Percentiles rank a stretch among this genome's conserved stretches.
Conservation (phyloP, 2,888 invertebrate genomes). For the Caenorhabditis sp. region DNA sequence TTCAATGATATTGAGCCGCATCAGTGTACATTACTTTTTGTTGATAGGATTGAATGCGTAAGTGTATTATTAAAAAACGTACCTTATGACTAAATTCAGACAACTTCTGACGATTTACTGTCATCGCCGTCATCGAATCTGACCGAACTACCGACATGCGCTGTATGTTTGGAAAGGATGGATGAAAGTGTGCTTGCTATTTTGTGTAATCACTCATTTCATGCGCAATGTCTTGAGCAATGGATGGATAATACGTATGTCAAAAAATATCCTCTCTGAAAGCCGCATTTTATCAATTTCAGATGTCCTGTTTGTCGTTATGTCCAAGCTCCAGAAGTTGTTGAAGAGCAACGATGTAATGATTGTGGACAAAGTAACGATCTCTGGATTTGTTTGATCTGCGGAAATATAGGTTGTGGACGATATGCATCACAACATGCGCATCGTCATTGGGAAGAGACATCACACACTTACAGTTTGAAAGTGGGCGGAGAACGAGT, state of each 20-base stretch:
- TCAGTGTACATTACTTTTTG: slow-evolving; percentile 92
- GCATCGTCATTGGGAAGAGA: slow-evolving; percentile 90
- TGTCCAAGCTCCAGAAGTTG: slow-evolving; percentile 84
- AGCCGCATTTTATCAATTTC: too few relatives aligned
- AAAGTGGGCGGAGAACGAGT: slow-evolving; percentile 84
- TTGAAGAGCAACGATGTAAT: slow-evolving; percentile 76
- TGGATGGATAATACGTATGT: slow-evolving; percentile 86
- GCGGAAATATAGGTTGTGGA: slow-evolving; percentile 97
- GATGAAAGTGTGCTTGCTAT: slow-evolving; percentile 96
- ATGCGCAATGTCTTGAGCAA: slow-evolving; percentile 90
- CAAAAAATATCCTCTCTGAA: too few relatives aligned
- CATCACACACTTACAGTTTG: slow-evolving; percentile 95
- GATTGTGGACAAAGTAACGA: slow-evolving; percentile 78
- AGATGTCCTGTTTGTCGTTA: slow-evolving; percentile 97
- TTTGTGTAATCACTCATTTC: slow-evolving; percentile 97
- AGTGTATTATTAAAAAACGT: slow-evolving; percentile 54
- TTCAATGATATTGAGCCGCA: slow-evolving; percentile 93
- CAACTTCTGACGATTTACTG: slow-evolving; percentile 31
- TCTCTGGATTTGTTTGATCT: slow-evolving; percentile 97
- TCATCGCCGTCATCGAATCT: slow-evolving; percentile 52
- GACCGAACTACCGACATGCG: slow-evolving; percentile 92
- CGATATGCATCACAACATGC: slow-evolving; percentile 90
- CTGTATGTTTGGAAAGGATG: slow-evolving; percentile 90
- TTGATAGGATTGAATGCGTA: slow-evolving; percentile 87
- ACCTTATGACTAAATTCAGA: slow-evolving; percentile 14